These are phyloP conservation scores for Apomyelois bistriatella DNA, from an alignment of 2,888 invertebrate genomes.

Conservation along the genomic window DNA sequence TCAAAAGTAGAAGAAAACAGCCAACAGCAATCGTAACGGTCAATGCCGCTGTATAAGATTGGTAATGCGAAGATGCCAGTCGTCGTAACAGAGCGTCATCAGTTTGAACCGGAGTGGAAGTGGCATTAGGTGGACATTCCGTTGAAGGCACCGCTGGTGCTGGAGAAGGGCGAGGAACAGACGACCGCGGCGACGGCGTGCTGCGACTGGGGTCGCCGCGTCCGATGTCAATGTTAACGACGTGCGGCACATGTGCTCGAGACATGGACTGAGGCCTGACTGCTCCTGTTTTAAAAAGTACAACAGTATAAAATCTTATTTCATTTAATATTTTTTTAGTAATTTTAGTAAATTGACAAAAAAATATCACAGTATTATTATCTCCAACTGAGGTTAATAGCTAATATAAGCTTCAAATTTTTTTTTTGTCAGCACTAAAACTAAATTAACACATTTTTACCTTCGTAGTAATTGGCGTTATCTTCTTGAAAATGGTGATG, in stretches of 20 bases:
- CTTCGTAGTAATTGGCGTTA: slow-evolving; percentile 89
- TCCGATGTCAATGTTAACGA: slow-evolving; percentile 59
- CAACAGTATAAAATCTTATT: not conserved
- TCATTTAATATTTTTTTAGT: too few relatives aligned
- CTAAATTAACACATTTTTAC: slow-evolving; percentile 58
- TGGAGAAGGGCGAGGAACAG: slow-evolving; percentile 61
- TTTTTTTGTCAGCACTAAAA: too few relatives aligned
- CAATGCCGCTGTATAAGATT: slow-evolving; percentile 92
- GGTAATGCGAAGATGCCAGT: slow-evolving; percentile 90
- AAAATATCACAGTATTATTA: too few relatives aligned
- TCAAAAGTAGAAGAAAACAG: slow-evolving; percentile 88
- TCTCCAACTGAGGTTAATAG: too few relatives aligned
- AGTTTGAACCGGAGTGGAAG: slow-evolving; percentile 64
- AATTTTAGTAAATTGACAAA: too few relatives aligned
- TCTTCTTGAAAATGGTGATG: slow-evolving; percentile 93
- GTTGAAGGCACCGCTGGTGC: slow-evolving; percentile 80
- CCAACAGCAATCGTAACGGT: slow-evolving; percentile 93
- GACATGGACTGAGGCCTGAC: slow-evolving; percentile 88
- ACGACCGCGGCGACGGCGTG: slow-evolving; percentile 68
- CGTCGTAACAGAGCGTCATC: slow-evolving; percentile 87
- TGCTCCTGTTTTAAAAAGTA: slow-evolving; percentile 74
- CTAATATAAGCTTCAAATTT: too few relatives aligned
- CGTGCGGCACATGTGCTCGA: slow-evolving; percentile 81
- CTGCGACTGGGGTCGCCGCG: slow-evolving; percentile 47
- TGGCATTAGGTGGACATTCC: slow-evolving; percentile 85